Conservation (phyloP, 2,797 vertebrate genomes). For the Melanotaenia nigrans region DNA sequence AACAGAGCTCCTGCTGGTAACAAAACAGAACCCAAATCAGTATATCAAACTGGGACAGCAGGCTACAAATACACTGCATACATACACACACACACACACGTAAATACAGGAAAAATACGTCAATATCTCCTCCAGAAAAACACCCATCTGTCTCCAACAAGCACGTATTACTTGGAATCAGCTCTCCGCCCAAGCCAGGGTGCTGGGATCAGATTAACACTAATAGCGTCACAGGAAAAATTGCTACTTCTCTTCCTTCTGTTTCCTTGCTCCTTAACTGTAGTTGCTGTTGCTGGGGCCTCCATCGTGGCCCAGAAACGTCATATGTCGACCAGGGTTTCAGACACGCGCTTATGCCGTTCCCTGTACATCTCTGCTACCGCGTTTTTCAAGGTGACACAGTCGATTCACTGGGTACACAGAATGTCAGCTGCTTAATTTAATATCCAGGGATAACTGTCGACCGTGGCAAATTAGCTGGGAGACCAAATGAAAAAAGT, state of each 20-base stretch:
- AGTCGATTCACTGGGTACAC: slow-evolving; percentile 54
- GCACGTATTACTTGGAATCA: slow-evolving; percentile 57
- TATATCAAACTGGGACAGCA: slow-evolving; percentile 74
- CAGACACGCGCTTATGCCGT: slow-evolving; percentile 30
- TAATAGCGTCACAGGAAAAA: slow-evolving; percentile 64
- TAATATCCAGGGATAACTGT: slow-evolving; percentile 74
- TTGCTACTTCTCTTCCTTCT: slow-evolving; percentile 44
- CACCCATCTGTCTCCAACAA: slow-evolving; percentile 58
- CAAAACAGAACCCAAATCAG: slow-evolving; percentile 76
- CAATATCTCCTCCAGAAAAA: slow-evolving; percentile 62
- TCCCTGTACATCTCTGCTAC: slow-evolving; percentile 44
- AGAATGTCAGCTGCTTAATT: slow-evolving; percentile 75
- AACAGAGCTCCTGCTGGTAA: slow-evolving; percentile 65
- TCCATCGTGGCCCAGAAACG: slow-evolving; percentile 71
- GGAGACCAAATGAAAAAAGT: slow-evolving; percentile 40
- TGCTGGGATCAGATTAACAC: slow-evolving; percentile 54
- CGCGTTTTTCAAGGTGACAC: slow-evolving; percentile 71
- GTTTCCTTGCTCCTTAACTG: slow-evolving; percentile 55
- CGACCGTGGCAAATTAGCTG: slow-evolving; percentile 71
- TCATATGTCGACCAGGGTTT: slow-evolving; percentile 61
- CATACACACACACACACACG: slow-evolving; percentile 30
- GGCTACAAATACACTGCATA: slow-evolving; percentile 59
- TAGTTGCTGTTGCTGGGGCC: slow-evolving; percentile 43
- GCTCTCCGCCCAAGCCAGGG: slow-evolving; percentile 48
- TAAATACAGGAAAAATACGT: slow-evolving; percentile 57